Evolutionary conservation across 2,797 vertebrate species (phyloP).

Genomic region (Hirundo rustica): DNA sequence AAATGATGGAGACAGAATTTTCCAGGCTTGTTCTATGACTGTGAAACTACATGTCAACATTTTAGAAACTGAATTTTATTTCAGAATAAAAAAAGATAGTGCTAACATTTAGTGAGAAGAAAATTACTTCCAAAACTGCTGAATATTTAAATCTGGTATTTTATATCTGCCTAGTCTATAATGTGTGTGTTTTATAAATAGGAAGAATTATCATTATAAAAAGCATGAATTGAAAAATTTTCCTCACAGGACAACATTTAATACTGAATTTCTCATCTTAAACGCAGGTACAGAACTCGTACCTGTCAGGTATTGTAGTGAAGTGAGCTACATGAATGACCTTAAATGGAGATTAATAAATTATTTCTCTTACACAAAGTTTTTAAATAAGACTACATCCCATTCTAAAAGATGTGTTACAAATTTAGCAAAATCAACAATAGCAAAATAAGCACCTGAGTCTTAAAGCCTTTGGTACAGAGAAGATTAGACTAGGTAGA

Average conservation of each 20-base stretch:
- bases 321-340: not conserved
- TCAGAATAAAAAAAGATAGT: not conserved
- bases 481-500: not conserved
- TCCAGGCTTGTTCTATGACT: not conserved
- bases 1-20: not conserved
- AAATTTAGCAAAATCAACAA: not conserved
- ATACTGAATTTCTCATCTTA: not conserved
- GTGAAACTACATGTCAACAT: not conserved
- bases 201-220: not conserved
- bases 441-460: not conserved
- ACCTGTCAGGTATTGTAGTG: not conserved
- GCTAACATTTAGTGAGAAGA: not conserved
- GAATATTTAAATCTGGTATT: slow-evolving; percentile 40
- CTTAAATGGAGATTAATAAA: not conserved
- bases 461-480: not conserved
- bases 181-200: not conserved
- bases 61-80: slow-evolving; percentile 27
- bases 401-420: not conserved
- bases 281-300: fast-evolving
- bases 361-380: not conserved
- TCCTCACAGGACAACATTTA: not conserved
- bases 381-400: not conserved
- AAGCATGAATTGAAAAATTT: not conserved
- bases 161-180: not conserved
- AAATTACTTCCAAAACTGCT: not conserved